Evolutionary conservation across 92 coral and sea anemone species (phyloP), one percentile per base, ranked within the genome.

Genomic region (Porites rus): DNA sequence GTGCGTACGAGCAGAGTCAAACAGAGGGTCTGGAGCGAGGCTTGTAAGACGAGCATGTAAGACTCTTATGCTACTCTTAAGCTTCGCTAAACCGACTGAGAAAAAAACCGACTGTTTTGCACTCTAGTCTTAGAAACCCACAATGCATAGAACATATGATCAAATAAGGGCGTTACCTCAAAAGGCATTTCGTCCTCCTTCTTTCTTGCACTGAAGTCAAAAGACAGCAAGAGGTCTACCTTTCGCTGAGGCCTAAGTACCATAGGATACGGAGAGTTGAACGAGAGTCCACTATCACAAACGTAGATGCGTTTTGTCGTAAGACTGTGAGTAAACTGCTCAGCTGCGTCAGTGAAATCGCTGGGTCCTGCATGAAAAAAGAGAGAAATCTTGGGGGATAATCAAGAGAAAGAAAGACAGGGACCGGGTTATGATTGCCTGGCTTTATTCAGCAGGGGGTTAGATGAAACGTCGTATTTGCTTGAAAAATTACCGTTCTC

Each of bases 251-350:
- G 83, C 14, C 94, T 93, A 20, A 65, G 86, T 60, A 95, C 10
- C 14, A 92, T 25, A 6, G 96, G 98, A 51, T 79, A 91, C 8
- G 98, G 98, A 10, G 93, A 91, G 74, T 91, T 91, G 77, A 95
- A 93, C 54, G 83, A 91, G 10, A 95, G 80, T 38, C 98, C 98
- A 69, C 90, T 89, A 86, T 95, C 98, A 84, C 90, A 93, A 59
- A 95, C 14, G 2, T 19, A 65, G 8, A 79, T 65, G 10, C 84
- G 72, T 69, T 79, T 51, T 17, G 84, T 11, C 84, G n/a, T 38
- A 38, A 38, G 46, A 38, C 46, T 65, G 31, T 51, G 12, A 65
- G 20, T 13, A 7, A n/a, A 24, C 21, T 79, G 73, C 50, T 79
- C 74, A 51, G 62, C 64, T 10, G 72, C 59, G 10, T 78, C 83